Conservation (phyloP, 2,113 vertebrate genomes). For the Electrona antarctica region DNA sequence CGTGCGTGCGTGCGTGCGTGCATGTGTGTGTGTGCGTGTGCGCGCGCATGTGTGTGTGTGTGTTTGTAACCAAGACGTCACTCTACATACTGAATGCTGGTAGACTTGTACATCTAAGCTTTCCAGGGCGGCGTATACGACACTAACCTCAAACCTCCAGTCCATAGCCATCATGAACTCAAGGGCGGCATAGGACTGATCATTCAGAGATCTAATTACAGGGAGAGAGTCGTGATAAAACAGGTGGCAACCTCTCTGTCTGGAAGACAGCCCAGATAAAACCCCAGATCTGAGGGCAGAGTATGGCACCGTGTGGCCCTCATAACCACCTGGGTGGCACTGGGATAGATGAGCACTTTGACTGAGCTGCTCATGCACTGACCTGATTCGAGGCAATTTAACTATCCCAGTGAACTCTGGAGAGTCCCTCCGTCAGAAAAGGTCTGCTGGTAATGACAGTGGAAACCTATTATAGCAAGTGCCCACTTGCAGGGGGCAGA, state of each 20-base stretch:
- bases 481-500: no score
- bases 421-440: constrained; percentile 6
- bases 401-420: constrained; percentile 12
- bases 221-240: constrained; percentile 19
- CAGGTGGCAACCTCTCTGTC: constrained; percentile 4
- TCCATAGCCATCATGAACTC: neutral
- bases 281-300: neutral
- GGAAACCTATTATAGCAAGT: neutral
- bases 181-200: constrained; percentile 9
- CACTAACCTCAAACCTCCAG: neutral
- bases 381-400: constrained; percentile 19
- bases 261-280: constrained; percentile 5
- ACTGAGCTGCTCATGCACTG: constrained; percentile 22
- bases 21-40: neutral
- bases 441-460: constrained; percentile 20
- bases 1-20: neutral
- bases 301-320: neutral
- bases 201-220: constrained; percentile 45
- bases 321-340: constrained; percentile 36
- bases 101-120: no score
- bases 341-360: constrained; percentile 26
- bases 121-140: no score
- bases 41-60: constrained; percentile 7
- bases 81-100: no score
- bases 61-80: neutral